Evolutionary conservation across 2,797 vertebrate species (phyloP).

Genomic region (Poecilia gillii): DNA sequence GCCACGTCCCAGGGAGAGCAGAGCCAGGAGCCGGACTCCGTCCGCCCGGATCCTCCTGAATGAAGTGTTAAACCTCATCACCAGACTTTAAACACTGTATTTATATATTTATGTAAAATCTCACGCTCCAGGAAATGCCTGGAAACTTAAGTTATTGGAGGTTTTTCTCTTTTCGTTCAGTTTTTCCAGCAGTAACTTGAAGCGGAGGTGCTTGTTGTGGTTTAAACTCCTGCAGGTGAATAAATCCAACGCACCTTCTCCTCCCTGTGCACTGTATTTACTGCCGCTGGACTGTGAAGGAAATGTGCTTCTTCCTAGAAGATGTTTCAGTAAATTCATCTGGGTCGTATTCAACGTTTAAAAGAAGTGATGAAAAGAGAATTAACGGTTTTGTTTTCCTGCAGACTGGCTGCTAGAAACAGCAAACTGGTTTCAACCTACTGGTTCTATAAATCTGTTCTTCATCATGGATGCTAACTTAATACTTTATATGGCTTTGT

Average conservation of each 20-base stretch:
- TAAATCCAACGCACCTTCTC: conserved; percentile 1
- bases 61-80: conserved; percentile 4
- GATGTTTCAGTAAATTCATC: conserved; percentile 9
- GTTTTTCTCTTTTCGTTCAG: background rate
- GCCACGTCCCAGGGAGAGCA: background rate
- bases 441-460: background rate
- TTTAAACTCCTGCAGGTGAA: background rate
- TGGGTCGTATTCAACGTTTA: background rate
- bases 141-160: background rate
- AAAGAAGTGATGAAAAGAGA: background rate
- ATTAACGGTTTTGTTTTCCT: background rate
- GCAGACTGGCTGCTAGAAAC: background rate
- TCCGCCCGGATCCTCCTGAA: background rate
- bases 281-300: conserved; percentile 24
- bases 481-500: background rate
- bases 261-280: conserved; percentile 11
- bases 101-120: conserved; percentile 6
- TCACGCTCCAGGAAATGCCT: background rate
- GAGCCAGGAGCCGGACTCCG: background rate
- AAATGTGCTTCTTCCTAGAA: conserved; percentile 26
- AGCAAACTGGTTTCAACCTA: background rate
- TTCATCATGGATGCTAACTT: background rate
- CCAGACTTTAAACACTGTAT: conserved; percentile 8
- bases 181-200: background rate
- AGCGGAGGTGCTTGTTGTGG: background rate